These are phyloP conservation scores for Haemorhous mexicanus DNA, from an alignment of 2,113 vertebrate species.

Conservation along the genomic window DNA sequence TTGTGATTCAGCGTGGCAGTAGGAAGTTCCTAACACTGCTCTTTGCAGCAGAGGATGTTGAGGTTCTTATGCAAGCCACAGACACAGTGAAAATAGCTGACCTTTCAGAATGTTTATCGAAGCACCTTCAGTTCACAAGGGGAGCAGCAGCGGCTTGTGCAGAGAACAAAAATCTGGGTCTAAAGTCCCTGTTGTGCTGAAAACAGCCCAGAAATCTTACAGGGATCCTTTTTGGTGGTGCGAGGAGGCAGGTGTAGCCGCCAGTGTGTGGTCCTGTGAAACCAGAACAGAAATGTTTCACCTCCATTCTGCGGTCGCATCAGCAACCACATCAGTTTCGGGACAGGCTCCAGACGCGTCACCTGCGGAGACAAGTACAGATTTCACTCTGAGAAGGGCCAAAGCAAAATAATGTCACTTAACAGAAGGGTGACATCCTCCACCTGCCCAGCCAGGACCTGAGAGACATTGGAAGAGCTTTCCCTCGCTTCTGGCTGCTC, in stretches of 20 bases:
- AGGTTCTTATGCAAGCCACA: constrained; percentile 44
- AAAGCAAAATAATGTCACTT: neutral
- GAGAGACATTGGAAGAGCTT: rapidly evolving
- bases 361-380: neutral
- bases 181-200: neutral
- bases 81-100: constrained; percentile 51
- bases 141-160: neutral
- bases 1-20: constrained; percentile 55
- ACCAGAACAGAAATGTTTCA: neutral
- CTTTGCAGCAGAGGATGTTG: constrained; percentile 50
- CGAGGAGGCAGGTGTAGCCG: neutral
- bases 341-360: neutral
- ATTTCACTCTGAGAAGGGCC: neutral
- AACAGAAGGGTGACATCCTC: neutral
- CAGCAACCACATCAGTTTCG: neutral
- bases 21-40: constrained; percentile 35
- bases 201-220: neutral
- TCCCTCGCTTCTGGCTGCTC: rapidly evolving
- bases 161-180: neutral
- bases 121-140: neutral
- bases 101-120: constrained; percentile 34
- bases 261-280: neutral
- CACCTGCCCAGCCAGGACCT: neutral
- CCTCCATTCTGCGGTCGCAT: neutral
- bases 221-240: neutral